Conservation (phyloP, 1,140 invertebrate genomes). For the Cherax quadricarinatus region DNA sequence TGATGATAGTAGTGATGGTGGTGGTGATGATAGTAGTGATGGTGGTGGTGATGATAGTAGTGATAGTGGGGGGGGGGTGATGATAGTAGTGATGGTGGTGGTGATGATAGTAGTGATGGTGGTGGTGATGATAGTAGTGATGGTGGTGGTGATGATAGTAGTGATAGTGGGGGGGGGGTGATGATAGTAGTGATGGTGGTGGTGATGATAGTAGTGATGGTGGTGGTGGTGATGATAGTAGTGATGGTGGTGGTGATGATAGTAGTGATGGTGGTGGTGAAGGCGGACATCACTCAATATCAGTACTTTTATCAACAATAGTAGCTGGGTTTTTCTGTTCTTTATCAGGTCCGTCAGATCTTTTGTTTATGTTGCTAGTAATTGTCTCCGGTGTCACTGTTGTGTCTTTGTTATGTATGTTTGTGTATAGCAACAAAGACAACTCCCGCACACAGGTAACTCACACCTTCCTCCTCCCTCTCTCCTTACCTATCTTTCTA, state of each 20-base stretch:
- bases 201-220: too few species aligned
- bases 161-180: too few species aligned
- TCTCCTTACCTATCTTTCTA: too few species aligned
- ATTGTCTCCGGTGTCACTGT: neutral
- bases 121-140: neutral
- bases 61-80: neutral
- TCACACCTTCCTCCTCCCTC: too few species aligned
- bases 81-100: neutral
- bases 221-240: too few species aligned
- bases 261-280: neutral
- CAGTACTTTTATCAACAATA: too few species aligned
- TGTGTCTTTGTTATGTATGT: neutral
- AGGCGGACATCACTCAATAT: too few species aligned
- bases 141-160: neutral
- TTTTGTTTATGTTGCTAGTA: neutral
- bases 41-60: neutral
- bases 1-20: too few species aligned
- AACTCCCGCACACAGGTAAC: too few species aligned
- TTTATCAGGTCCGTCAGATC: neutral
- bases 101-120: neutral
- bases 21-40: neutral
- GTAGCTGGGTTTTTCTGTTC: too few species aligned
- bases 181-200: too few species aligned
- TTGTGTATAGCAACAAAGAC: neutral
- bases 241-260: conserved; percentile 8